Evolutionary conservation across 1,140 invertebrate genomes (phyloP), one percentile per base, ranked within the genome.

Genomic region (Dinoponera quadriceps): DNA sequence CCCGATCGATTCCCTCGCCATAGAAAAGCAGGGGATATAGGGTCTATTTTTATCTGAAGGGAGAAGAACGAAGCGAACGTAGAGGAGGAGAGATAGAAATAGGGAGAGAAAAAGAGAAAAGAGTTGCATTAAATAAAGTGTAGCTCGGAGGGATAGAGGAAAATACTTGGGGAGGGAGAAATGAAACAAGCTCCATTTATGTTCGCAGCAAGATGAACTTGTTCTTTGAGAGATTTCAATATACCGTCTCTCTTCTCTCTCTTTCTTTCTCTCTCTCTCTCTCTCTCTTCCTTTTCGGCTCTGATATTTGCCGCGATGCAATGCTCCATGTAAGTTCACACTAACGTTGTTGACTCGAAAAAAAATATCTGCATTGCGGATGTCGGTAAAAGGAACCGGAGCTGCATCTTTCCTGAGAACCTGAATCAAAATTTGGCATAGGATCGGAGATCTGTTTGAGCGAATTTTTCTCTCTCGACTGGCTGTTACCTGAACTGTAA

Each of bases 121-220:
- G 81, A 82, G 81, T 84, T 71, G 75, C 65, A 84, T 84, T 84
- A 87, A 88, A 78, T 81, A 71, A 80, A 72, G 69, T 77, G 60
- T 73, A 63, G 33, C 38, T 33, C 2, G 51, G 57, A 33, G 48
- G 22, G 33, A 77, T 38, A 54, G 29, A 29, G 29, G 27, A 20
- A 48, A 82, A 44, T 29, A 63, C 16, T 38, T n/a, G n/a, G 51
- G 38, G n/a, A 59, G 49, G 16, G 48, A 65, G 49, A 51, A 75
- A 82, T 20, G 60, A 66, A 25, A 75, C 16, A n/a, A 38, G 66
- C 13, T 75, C 49, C 71, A 63, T 75, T 75, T 71, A 20, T 20
- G 54, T 83, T 48, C 20, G 48, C n/a, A 33, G 27, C 48, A 51
- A 54, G 33, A 80, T 62, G 51, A 63, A 48, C 22, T 62, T 27